These are phyloP conservation scores for Leptoteleia sp. DNA, from an alignment of 1,140 invertebrate genomes.

Conservation along the genomic window DNA sequence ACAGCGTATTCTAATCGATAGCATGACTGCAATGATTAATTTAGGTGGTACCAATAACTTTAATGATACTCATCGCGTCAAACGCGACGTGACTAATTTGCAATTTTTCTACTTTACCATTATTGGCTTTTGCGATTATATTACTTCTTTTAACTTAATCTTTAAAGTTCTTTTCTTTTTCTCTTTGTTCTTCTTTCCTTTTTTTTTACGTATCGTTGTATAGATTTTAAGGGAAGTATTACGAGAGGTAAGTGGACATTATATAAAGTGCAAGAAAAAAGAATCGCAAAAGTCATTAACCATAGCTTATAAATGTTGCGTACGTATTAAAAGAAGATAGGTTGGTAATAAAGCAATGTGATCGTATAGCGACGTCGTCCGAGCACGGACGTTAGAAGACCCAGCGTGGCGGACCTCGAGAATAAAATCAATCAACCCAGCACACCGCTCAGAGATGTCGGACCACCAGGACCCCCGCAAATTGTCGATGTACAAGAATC, in stretches of 20 bases:
- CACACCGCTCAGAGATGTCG: slow-evolving; percentile 90
- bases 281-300: slow-evolving; percentile 61
- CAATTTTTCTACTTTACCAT: slow-evolving; percentile 13
- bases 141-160: too few species aligned
- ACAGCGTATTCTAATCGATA: slow-evolving; percentile 57
- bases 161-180: slow-evolving; percentile 3
- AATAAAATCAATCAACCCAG: slow-evolving; percentile 94
- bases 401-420: slow-evolving; percentile 93
- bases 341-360: slow-evolving; percentile 15
- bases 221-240: too few species aligned
- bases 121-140: slow-evolving; percentile 62
- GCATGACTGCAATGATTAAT: slow-evolving; percentile 61
- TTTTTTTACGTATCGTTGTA: not conserved
- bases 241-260: too few species aligned
- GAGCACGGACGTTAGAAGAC: slow-evolving; percentile 91
- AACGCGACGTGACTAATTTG: slow-evolving; percentile 60
- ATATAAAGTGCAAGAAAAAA: too few species aligned
- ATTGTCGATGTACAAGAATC: slow-evolving; percentile 95
- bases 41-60: slow-evolving; percentile 45
- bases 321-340: too few species aligned
- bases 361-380: slow-evolving; percentile 88
- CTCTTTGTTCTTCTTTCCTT: not conserved
- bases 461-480: slow-evolving; percentile 89
- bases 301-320: slow-evolving; percentile 47
- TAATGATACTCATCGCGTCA: slow-evolving; percentile 36